Evolutionary conservation across 2,113 vertebrate genomes (phyloP).

Genomic region (Pygathrix nemaeus): DNA sequence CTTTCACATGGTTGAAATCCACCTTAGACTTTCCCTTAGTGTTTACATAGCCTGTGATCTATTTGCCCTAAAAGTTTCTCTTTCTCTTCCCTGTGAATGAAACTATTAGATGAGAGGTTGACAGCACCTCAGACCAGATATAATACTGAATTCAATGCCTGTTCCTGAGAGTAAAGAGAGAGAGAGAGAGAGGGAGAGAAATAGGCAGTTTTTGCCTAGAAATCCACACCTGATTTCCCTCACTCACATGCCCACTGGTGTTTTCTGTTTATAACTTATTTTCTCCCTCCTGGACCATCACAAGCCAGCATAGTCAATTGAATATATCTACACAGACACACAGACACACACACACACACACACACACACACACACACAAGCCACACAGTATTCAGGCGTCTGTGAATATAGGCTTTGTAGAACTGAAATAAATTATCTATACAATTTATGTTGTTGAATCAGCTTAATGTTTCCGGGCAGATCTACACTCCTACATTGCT

Average conservation of each 20-base stretch:
- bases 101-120: not conserved
- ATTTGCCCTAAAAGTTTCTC: not conserved
- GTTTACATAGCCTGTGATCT: not conserved
- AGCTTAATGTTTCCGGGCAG: constrained; percentile 9
- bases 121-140: not conserved
- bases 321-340: not conserved
- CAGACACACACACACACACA: not conserved
- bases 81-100: not conserved
- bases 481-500: not conserved
- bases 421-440: constrained; percentile 35
- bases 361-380: not conserved
- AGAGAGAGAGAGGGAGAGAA: not conserved
- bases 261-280: constrained; percentile 14
- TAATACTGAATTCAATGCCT: not conserved
- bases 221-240: not conserved
- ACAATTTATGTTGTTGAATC: constrained; percentile 29
- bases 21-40: not conserved
- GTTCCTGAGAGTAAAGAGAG: not conserved
- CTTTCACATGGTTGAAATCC: not conserved
- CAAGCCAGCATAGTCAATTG: not conserved
- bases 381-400: not conserved
- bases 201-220: not conserved
- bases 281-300: not conserved
- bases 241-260: not conserved
- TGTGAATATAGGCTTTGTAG: constrained; percentile 36